Evolutionary conservation across 2,113 vertebrate genomes (phyloP), one percentile per base, ranked within the genome.

Genomic region (Bujurquina vittata): DNA sequence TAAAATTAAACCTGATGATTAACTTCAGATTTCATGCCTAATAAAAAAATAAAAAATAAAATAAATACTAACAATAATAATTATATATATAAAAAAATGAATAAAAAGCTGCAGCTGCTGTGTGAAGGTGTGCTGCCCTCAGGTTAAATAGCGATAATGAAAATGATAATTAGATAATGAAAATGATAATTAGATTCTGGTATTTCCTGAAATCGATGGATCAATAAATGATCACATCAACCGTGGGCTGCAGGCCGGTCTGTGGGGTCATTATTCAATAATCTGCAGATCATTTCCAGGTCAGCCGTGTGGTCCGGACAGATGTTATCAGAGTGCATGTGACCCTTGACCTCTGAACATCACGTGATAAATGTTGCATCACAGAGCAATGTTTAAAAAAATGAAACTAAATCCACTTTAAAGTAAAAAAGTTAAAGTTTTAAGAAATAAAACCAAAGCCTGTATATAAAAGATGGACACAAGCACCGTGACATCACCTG

Each of bases 361-460:
- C 1, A 43, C 1, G 4, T 4, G 11, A 3, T 1, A 46, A 69
- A 49, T 9, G 20, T 29, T 49, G 18, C 5, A 18, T 69, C 63
- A 29, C 23, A 11, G 49, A 0, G 26, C 12, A 12, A 43, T 69
- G 26, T 1, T 18, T 0, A 0, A 0, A 7, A 67, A 7, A 69
- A 54, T 23, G 10, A 29, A 49, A 49, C 22, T 20, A 20, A 69
- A 69, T 69, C 40, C 29, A 69, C 40, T 26, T 67, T 67, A 67
- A 67, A 67, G 8, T 12, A 12, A 12, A 46, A 46, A 43, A 43
- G 37, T 40, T 40, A 10, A 40, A 40, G 26, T 49, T 69, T 69
- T 5, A 49, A 26, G 26, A 15, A 67, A 4, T 5, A 29, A 15
- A 69, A 29, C 15, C 0, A 0, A 29, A 29, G 63, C 40, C 63